A percentile compares a stretch with the other conserved stretches of the same genome.
Conservation (phyloP, 2,113 vertebrate species). For the Cyrtonyx montezumae region DNA sequence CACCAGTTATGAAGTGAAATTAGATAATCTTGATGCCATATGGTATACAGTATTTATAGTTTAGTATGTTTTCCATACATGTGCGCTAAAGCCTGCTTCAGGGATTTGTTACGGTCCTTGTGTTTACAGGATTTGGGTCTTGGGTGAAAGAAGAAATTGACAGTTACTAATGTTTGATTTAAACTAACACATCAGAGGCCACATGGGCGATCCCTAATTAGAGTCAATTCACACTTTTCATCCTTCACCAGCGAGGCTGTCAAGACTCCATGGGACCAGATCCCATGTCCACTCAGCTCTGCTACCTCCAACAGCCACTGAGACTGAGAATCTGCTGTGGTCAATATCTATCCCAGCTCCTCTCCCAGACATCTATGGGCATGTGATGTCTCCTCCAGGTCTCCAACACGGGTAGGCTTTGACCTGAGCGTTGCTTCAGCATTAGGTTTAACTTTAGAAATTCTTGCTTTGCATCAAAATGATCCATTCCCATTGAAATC, state of each 20-base stretch:
- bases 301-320: accelerated
- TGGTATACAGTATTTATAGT: conserved; percentile 67
- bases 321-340: background rate
- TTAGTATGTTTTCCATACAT: conserved; percentile 59
- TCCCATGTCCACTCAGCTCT: background rate
- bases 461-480: conserved; percentile 10
- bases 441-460: background rate
- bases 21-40: conserved; percentile 62
- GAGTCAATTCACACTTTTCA: conserved; percentile 38
- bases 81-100: conserved; percentile 39
- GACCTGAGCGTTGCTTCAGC: background rate
- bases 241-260: conserved; percentile 1
- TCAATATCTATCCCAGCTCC: background rate
- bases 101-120: conserved; percentile 54
- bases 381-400: background rate
- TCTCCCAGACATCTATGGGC: background rate
- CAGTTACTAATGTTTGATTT: conserved; percentile 63
- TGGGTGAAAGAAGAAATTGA: conserved; percentile 54
- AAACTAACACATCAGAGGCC: conserved; percentile 28
- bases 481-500: background rate
- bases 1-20: conserved; percentile 63
- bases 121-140: conserved; percentile 61
- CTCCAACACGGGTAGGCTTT: background rate
- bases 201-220: conserved; percentile 34
- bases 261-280: background rate